Evolutionary conservation across 2,888 invertebrate genomes (phyloP), one percentile per base, ranked within the genome.

Genomic region (Penaeus monodon): DNA sequence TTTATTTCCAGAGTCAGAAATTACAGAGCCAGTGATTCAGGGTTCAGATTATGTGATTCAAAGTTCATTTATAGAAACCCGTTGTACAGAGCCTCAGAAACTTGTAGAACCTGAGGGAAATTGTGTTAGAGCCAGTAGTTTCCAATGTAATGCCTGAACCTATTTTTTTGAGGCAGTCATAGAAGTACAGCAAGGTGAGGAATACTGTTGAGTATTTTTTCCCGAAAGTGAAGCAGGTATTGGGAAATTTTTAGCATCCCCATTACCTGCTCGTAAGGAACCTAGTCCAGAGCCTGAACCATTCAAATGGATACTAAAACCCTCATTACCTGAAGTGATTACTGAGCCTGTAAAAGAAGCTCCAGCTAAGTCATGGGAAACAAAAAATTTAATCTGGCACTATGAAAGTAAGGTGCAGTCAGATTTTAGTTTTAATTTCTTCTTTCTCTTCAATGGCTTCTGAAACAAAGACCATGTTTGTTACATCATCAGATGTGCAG

Each of bases 211-310:
- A 88, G 78, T 88, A 88, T 74, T 79, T 84, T 73, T 80, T 84
- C 27, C 87, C 87, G 80, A 88, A 73, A 76, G 73, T 49, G 76
- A n/a, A 83, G 63, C 73, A 88, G 44, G 70, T 88, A 76, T 88
- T 66, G 82, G n/a, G n/a, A n/a, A 85, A 57, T 74, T 65, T 77
- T 29, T 82, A 24, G 64, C 85, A 24, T 33, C 82, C 29, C 79
- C 79, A 74, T 3, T 44, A 76, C 81, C 85, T 66, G 85, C 66
- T 49, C 44, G 20, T 66, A 68, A 66, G 57, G 66, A 66, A 66
- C 76, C 76, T 38, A 64, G 74, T 27, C 76, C 76, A 49, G 81
- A 86, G 63, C 73, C 76, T 24, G 27, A n/a, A 27, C 33, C 73
- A 38, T 22, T 24, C 22, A 73, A 73, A 73, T 73, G 7, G 73